phyloP scores from a whole-genome alignment of 2,113 vertebrate genomes.

The Helogale parvula region DNA sequence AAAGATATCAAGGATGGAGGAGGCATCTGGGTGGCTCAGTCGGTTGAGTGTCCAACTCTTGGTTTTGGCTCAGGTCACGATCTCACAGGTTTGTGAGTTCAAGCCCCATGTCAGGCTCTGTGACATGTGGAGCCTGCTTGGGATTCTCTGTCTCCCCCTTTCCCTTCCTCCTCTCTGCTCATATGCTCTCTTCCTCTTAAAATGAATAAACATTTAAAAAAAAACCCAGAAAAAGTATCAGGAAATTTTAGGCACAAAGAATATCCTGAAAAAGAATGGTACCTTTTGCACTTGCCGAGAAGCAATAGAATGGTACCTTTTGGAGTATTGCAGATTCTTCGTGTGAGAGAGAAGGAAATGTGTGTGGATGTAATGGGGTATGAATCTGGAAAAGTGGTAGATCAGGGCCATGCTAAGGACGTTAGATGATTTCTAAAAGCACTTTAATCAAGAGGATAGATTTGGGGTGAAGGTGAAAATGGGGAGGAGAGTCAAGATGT shows the following conservation, averaged over 20 bases:
- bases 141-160: no score
- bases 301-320: not conserved
- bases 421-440: constrained; percentile 5
- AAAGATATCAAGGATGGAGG: not conserved
- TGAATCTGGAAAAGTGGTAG: not conserved
- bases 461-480: not conserved
- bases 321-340: not conserved
- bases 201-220: no score
- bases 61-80: no score
- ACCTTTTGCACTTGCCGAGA: not conserved
- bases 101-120: no score
- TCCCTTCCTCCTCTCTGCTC: no score
- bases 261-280: not conserved
- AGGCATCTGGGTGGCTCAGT: no score
- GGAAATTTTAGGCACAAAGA: not conserved
- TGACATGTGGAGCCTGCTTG: no score
- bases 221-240: not conserved
- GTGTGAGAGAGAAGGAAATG: not conserved
- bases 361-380: not conserved
- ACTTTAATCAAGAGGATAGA: not conserved
- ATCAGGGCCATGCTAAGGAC: not conserved
- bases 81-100: no score
- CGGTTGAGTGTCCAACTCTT: no score
- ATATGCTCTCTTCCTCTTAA: no score
- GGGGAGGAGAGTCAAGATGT: no score